Evolutionary conservation across 2,113 vertebrate species (phyloP).

Genomic region (Leucoraja erinaceus): DNA sequence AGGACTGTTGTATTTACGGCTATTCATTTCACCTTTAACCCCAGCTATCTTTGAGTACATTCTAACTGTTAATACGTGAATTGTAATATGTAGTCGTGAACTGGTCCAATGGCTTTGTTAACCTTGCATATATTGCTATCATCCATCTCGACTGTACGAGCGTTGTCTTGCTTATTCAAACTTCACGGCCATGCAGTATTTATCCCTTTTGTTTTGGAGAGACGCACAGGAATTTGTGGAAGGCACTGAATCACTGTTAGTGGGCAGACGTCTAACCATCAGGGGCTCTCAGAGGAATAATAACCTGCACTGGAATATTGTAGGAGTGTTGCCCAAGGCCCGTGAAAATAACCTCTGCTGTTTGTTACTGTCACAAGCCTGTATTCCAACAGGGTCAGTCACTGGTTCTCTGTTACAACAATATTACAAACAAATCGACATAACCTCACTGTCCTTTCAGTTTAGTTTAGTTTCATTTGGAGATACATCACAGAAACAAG

Average conservation of each 20-base stretch:
- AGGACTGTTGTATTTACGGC: not conserved
- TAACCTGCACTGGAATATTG: not conserved
- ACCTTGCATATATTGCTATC: not conserved
- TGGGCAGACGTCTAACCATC: not conserved
- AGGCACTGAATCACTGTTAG: not conserved
- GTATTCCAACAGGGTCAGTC: not conserved
- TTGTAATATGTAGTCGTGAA: not conserved
- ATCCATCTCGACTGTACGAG: not conserved
- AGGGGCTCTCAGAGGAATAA: not conserved
- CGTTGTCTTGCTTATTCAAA: not conserved
- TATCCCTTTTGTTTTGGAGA: not conserved
- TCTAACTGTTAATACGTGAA: not conserved
- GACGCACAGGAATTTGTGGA: not conserved
- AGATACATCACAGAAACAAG: too few species aligned
- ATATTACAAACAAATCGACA: not conserved
- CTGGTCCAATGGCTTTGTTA: not conserved
- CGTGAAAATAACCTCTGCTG: constrained; percentile 1
- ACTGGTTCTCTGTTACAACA: not conserved
- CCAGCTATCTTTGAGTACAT: not conserved
- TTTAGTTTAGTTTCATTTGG: not conserved
- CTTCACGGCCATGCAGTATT: not conserved
- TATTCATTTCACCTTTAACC: not conserved
- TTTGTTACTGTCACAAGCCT: not conserved
- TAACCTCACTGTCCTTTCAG: not conserved
- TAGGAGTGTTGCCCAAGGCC: not conserved